Conservation (phyloP, 2,888 invertebrate genomes). For the Nudaria mundana region DNA sequence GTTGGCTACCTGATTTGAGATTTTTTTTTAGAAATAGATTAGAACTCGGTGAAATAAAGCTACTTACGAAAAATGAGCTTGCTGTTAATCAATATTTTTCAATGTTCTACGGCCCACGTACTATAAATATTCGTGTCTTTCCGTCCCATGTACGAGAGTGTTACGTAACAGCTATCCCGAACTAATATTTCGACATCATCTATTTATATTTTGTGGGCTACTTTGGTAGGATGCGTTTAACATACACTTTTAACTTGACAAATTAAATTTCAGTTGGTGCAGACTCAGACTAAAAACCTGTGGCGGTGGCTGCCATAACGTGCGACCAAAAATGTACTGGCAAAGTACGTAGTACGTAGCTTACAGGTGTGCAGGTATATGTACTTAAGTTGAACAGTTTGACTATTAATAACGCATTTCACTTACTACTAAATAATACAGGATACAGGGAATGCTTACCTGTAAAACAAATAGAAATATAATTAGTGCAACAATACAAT, state of each 20-base stretch:
- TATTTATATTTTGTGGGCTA: conserved; percentile 14
- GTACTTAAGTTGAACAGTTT: not conserved
- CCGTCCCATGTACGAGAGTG: no score
- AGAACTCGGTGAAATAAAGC: no score
- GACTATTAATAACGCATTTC: no score
- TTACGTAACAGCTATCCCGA: not conserved
- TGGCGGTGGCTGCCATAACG: no score
- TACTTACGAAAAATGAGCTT: no score
- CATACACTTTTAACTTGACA: conserved; percentile 25
- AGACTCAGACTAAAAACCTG: no score
- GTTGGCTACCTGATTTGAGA: no score
- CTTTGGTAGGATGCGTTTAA: conserved; percentile 17
- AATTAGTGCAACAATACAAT: not conserved
- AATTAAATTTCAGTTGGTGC: conserved; percentile 8
- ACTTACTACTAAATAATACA: conserved; percentile 1
- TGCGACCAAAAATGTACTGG: not conserved
- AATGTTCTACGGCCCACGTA: no score
- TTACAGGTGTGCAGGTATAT: not conserved
- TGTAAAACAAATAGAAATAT: not conserved
- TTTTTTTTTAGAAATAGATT: no score
- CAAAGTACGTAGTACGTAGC: no score
- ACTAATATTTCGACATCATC: conserved; percentile 6
- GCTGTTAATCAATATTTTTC: no score
- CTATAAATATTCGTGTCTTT: no score
- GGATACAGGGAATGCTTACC: conserved; percentile 3